Conservation (phyloP, 2,113 vertebrate species). For the Corvus hawaiiensis region DNA sequence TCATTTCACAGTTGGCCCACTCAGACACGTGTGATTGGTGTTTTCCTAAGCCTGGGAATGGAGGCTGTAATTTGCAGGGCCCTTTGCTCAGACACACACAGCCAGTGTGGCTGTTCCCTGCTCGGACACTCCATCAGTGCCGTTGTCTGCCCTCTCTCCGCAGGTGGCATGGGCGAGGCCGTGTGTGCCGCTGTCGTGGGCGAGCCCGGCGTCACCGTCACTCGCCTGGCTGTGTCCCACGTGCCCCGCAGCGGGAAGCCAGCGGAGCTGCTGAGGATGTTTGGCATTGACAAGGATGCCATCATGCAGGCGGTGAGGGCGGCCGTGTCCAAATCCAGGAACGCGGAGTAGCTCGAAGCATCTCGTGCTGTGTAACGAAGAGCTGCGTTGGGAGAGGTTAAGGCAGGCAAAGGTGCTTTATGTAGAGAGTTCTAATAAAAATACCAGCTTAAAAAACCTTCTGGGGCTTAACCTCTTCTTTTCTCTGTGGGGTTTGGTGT, state of each 20-base stretch:
- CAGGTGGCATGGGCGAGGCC: conserved; percentile 90
- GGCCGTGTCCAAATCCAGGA: conserved; percentile 80
- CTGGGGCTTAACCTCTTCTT: background rate
- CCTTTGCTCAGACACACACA: background rate
- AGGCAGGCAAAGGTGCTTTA: conserved; percentile 40
- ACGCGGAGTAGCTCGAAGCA: conserved; percentile 73
- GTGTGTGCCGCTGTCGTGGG: conserved; percentile 80
- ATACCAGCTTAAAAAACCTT: conserved; percentile 48
- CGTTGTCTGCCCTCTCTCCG: background rate
- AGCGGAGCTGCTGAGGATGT: conserved; percentile 87
- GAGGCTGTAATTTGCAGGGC: background rate
- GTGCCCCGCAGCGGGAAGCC: conserved; percentile 88
- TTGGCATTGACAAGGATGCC: conserved; percentile 89
- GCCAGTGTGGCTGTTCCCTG: rapidly evolving
- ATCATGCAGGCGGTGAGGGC: conserved; percentile 82
- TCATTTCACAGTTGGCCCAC: background rate
- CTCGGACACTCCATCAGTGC: rapidly evolving
- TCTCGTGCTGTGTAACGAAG: background rate
- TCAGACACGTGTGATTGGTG: rapidly evolving
- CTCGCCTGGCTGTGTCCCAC: conserved; percentile 82
- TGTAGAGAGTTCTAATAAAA: conserved; percentile 66
- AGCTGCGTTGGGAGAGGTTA: background rate
- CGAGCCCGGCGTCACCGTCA: conserved; percentile 79
- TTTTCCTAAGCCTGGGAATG: background rate
- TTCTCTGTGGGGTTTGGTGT: background rate